phyloP scores from a whole-genome alignment of 1,140 invertebrate genomes.

The Andricus grossulariae region DNA sequence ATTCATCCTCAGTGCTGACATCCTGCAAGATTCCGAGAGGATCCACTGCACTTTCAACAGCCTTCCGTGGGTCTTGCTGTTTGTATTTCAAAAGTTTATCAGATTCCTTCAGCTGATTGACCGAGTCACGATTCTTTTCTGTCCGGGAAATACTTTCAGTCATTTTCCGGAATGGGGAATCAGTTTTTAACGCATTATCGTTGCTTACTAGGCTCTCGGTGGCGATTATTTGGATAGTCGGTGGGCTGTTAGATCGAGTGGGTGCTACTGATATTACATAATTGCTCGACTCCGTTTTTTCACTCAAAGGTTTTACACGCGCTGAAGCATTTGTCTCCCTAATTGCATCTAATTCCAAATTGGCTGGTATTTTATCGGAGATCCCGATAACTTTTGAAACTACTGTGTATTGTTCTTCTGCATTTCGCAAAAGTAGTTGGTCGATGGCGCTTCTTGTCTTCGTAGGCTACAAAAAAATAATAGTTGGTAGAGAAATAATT shows the following conservation, averaged over 20 bases:
- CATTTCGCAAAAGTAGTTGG: slow-evolving; percentile 61
- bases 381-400: not conserved
- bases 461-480: slow-evolving; percentile 51
- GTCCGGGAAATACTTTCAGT: not conserved
- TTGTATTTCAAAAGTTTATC: not conserved
- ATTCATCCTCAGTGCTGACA: slow-evolving; percentile 53
- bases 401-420: slow-evolving; percentile 52
- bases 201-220: not conserved
- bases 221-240: slow-evolving; percentile 4
- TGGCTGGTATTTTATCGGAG: not conserved
- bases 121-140: not conserved
- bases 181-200: not conserved
- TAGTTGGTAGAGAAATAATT: not conserved
- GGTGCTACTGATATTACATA: slow-evolving; percentile 6
- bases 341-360: not conserved
- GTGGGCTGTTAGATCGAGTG: slow-evolving; percentile 7
- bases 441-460: slow-evolving; percentile 60
- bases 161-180: not conserved
- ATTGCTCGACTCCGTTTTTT: not conserved
- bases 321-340: not conserved
- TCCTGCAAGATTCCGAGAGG: slow-evolving; percentile 30
- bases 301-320: not conserved
- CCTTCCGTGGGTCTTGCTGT: not conserved
- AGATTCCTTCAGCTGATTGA: not conserved
- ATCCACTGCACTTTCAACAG: slow-evolving; percentile 34